A percentile compares a stretch with the other conserved stretches of the same genome.
Conservation (phyloP, 2,888 invertebrate species). For the Caradrina clavipalpis region DNA sequence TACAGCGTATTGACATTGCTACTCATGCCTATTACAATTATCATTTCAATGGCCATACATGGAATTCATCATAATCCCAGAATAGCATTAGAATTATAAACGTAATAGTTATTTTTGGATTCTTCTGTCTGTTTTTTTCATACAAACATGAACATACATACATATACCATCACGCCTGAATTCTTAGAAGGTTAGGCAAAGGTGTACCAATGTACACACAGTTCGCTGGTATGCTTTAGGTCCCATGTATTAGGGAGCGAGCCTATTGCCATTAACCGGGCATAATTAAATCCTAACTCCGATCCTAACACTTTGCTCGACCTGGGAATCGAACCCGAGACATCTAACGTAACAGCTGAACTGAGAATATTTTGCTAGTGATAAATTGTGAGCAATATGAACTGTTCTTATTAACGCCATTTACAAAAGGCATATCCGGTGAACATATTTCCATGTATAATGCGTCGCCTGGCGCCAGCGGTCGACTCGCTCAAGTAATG, state of each 20-base stretch:
- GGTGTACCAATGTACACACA: no score
- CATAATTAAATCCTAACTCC: no score
- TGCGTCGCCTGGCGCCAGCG: slow-evolving; percentile 56
- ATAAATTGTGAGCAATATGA: not conserved
- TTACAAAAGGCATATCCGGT: slow-evolving; percentile 47
- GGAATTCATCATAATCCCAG: not conserved
- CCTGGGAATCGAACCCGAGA: no score
- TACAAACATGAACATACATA: not conserved
- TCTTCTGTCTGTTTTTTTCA: not conserved
- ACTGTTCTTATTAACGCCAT: slow-evolving; percentile 5
- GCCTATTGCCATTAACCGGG: no score
- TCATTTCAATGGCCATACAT: not conserved
- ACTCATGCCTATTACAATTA: not conserved
- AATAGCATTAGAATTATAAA: slow-evolving; percentile 14
- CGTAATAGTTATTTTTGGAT: not conserved
- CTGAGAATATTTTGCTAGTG: not conserved
- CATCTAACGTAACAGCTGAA: no score
- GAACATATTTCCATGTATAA: slow-evolving; percentile 54
- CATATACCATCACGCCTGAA: no score
- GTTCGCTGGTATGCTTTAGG: no score
- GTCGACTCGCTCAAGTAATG: slow-evolving; percentile 64
- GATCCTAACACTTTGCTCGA: no score
- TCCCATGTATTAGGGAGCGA: no score
- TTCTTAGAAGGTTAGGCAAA: no score
- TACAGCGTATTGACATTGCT: not conserved